phyloP scores from a whole-genome alignment of 1,140 invertebrate genomes.

The Neodiprion virginianus region DNA sequence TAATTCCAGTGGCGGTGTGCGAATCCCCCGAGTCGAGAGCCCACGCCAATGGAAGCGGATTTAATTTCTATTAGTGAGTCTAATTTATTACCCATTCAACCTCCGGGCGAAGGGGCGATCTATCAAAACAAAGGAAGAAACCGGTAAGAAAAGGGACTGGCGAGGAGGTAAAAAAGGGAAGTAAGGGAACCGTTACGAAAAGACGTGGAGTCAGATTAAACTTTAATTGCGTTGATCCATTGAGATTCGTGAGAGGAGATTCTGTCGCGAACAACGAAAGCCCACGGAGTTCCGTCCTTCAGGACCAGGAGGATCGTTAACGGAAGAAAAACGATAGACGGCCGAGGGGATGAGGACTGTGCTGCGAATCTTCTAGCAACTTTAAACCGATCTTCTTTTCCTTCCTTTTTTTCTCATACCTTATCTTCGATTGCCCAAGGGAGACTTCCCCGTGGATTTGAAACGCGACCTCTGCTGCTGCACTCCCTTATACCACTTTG shows the following conservation, averaged over 20 bases:
- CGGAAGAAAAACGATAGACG: neutral
- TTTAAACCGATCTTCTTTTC: neutral
- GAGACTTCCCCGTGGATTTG: neutral
- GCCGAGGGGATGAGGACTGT: neutral
- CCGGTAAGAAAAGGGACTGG: slow-evolving; percentile 29
- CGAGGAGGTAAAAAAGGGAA: slow-evolving; percentile 3
- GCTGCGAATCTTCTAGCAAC: neutral
- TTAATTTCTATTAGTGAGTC: slow-evolving; percentile 56
- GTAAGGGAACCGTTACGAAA: neutral
- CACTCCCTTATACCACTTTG: neutral
- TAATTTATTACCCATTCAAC: slow-evolving; percentile 52
- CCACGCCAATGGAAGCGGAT: slow-evolving; percentile 40
- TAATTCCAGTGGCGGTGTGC: slow-evolving; percentile 50
- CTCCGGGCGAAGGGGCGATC: slow-evolving; percentile 39
- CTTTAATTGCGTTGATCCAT: slow-evolving; percentile 44
- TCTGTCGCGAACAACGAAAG: neutral
- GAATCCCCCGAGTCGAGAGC: slow-evolving; percentile 34
- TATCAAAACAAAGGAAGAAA: slow-evolving; percentile 47
- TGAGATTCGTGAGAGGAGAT: slow-evolving; percentile 17
- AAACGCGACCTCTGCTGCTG: neutral
- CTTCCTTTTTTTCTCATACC: neutral
- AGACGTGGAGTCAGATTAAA: slow-evolving; percentile 36
- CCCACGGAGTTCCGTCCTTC: neutral
- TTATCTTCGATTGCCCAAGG: neutral
- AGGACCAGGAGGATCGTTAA: neutral